A percentile compares a stretch with the other conserved stretches of the same genome.
These are phyloP conservation scores for Dryadula phaetusa DNA, from an alignment of 2,888 invertebrate species.

Conservation along the genomic window DNA sequence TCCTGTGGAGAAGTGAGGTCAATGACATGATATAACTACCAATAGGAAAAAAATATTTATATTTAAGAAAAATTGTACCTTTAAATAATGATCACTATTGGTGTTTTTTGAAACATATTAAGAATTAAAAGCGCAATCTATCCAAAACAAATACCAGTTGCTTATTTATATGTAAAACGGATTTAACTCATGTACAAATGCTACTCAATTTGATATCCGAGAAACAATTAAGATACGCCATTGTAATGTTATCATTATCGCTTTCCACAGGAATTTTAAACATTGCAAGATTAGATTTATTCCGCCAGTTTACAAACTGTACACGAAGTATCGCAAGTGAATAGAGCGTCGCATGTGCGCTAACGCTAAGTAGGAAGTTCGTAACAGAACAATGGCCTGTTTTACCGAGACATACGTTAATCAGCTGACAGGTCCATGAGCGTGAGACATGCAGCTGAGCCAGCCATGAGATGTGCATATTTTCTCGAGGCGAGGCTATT, in stretches of 20 bases:
- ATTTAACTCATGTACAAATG: not conserved
- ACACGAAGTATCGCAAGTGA: not conserved
- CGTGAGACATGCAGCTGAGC: conserved; percentile 62
- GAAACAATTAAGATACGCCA: conserved; percentile 23
- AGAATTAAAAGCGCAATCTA: not conserved
- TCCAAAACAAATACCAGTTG: not conserved
- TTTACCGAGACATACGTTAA: conserved; percentile 52
- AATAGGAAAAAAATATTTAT: conserved; percentile 43
- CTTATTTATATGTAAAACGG: not conserved
- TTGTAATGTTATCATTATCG: conserved; percentile 29
- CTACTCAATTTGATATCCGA: conserved; percentile 14
- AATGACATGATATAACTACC: conserved; percentile 66
- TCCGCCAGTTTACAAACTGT: conserved; percentile 18
- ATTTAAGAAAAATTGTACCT: conserved; percentile 24
- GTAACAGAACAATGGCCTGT: conserved; percentile 52
- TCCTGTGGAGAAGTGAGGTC: conserved; percentile 63
- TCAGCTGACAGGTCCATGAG: conserved; percentile 61
- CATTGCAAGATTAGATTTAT: conserved; percentile 28
- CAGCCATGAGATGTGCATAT: conserved; percentile 42
- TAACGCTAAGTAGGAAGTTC: conserved; percentile 42
- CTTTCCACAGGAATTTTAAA: conserved; percentile 22
- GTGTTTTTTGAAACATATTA: not conserved
- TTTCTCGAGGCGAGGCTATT: conserved; percentile 38
- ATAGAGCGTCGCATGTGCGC: conserved; percentile 33
- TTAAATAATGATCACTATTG: not conserved